Base-by-base conservation (phyloP, 2,797 vertebrate genomes). In the Gymnoscopelus braueri region DNA sequence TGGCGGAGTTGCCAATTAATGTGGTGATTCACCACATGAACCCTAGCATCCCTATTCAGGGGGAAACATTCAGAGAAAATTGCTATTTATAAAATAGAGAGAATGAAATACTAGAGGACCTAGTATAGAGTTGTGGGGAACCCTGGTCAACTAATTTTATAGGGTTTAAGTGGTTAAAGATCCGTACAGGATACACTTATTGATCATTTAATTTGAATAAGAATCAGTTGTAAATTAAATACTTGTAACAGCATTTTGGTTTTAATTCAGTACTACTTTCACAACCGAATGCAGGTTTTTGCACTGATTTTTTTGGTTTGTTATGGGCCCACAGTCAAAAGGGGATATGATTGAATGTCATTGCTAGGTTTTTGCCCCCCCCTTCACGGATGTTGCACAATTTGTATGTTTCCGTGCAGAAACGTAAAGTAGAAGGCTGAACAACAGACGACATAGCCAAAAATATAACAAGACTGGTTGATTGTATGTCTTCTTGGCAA, bases 381-480 rank as follows among this genome's bases (percentile, higher is more conserved):
- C 14, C 55, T 65, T 85, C 60, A 78, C 7, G 67, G 63, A 80
- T 76, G 73, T 84, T 89, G 87, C 82, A 85, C 84, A 84, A 32
- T 82, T 80, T 84, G 65, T 62, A 49, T 81, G 82, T 72, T 69
- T 74, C 61, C 65, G 61, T 76, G 75, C 72, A 64, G 77, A 78
- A 75, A 68, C 71, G 59, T 70, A 61, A 77, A 74, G 66, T 71
- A 50, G 74, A 76, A 60, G 63, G 74, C 19, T 74, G 71, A 82
- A 75, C 72, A 84, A 35, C 66, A 69, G 74, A 80, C 72, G 77
- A 71, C 71, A 72, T 89, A 84, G 85, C 88, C 88, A 88, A 90
- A 71, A 71, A 91, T 82, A 79, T 85, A 81, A 84, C 65, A 44
- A 78, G 87, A 92, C 88, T 91, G 83, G 60, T 80, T 92, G 90